Evolutionary conservation across 2,113 vertebrate species (phyloP), one percentile per base, ranked within the genome.

Genomic region (Sander lucioperca): DNA sequence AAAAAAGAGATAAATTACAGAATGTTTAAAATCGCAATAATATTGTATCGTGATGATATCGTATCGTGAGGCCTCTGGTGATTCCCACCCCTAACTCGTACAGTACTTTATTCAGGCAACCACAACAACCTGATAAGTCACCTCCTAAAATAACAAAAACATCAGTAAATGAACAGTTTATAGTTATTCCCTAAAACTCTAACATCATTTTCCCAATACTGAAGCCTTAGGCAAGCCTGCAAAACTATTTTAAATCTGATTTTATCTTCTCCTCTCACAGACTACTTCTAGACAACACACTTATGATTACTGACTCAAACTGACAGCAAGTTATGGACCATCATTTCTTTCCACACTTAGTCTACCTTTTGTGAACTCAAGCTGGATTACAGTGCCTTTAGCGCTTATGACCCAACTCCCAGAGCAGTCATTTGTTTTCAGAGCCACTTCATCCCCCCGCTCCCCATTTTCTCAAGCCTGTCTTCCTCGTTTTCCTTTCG

Each of bases 361-460:
- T 39, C 14, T 8, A 53, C 19, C 19, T 30, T 51, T 18, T 62
- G 23, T 76, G 58, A 69, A 36, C 58, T 71, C 0, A 7, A 54
- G 23, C 25, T 70, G 73, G 69, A 54, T 54, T n/a, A 1, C 33
- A 47, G 36, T 25, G 27, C 21, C 25, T 56, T 77, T 0, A 43
- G 45, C 56, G 33, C 23, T 70, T 5, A 23, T 45, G 51, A 77
- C 64, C 53, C 47, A 47, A 67, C 45, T 72, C 65, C 73, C 73
- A 36, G 36, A 77, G 58, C 73, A 48, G 50, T 19, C 43, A 33
- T 71, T 83, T 77, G 61, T 51, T 72, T 83, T 77, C 25, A 75
- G 47, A 82, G 56, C n/a, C 14, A 27, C 82, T 74, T 73, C 69
- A 67, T 57, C 65, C 23, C 73, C 5, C 11, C 54, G 2, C 27